Percentiles rank a stretch among this genome's conserved stretches.
phyloP scores from a whole-genome alignment of 2,797 vertebrate genomes.

The Gymnothorax reevesii region DNA sequence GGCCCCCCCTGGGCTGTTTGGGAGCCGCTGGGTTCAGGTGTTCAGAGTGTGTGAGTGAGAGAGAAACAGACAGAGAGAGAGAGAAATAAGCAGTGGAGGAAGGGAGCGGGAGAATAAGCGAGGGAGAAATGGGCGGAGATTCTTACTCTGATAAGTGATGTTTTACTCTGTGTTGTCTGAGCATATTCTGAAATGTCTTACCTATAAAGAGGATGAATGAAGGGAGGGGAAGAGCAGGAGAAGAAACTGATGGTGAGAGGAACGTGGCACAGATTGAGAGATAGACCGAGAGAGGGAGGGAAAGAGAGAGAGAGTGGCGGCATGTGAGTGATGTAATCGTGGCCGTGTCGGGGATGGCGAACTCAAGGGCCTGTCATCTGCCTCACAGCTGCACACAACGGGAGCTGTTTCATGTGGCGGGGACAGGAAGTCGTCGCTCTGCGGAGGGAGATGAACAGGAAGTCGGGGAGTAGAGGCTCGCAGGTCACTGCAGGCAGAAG shows the following conservation, averaged over 20 bases:
- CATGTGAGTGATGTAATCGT: background rate
- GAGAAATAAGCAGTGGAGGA: too few relatives aligned
- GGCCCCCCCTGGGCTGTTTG: too few relatives aligned
- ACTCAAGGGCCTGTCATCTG: background rate
- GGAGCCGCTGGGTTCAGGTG: too few relatives aligned
- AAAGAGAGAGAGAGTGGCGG: background rate
- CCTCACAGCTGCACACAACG: background rate
- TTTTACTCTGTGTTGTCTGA: background rate
- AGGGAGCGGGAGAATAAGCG: too few relatives aligned
- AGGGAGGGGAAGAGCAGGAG: too few relatives aligned
- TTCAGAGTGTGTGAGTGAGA: background rate
- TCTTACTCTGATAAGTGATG: too few relatives aligned
- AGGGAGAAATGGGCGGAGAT: too few relatives aligned
- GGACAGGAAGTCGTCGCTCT: constrained; percentile 10
- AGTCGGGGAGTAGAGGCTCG: background rate
- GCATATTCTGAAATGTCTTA: too few relatives aligned
- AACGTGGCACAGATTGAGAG: too few relatives aligned
- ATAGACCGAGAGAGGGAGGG: background rate
- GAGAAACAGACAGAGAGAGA: background rate
- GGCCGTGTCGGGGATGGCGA: background rate
- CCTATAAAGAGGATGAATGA: too few relatives aligned
- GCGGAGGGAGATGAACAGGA: constrained; percentile 19
- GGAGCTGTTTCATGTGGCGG: constrained; percentile 20
- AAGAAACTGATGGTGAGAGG: too few relatives aligned
- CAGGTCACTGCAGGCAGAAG: constrained; percentile 4